Conservation (phyloP, 2,113 vertebrate species). For the Struthio camelus region DNA sequence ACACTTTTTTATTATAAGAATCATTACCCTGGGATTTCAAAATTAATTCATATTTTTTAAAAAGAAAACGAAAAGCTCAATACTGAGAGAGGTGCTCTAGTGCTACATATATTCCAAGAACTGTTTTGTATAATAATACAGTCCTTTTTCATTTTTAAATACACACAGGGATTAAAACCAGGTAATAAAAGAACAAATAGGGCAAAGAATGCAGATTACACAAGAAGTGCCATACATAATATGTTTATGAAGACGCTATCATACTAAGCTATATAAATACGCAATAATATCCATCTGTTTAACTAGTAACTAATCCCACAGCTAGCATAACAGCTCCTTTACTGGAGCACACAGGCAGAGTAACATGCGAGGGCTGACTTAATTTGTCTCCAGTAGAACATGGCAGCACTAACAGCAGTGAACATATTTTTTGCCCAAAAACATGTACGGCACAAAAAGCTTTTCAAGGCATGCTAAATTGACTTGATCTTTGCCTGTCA, state of each 20-base stretch:
- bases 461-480: neutral
- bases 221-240: neutral
- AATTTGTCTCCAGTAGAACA: neutral
- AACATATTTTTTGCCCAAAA: neutral
- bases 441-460: neutral
- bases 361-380: neutral
- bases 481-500: neutral
- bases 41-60: neutral
- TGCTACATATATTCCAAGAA: neutral
- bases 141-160: neutral
- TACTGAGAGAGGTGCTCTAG: neutral
- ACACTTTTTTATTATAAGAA: neutral
- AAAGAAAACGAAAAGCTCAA: neutral
- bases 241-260: neutral
- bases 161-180: neutral
- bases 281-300: neutral
- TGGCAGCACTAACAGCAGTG: neutral
- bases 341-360: neutral
- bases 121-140: neutral
- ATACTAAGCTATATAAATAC: neutral
- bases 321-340: neutral
- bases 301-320: neutral
- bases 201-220: neutral
- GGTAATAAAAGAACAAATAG: neutral
- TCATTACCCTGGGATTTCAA: neutral